These are phyloP conservation scores for Struthio camelus DNA, from an alignment of 2,113 vertebrate genomes.

Conservation along the genomic window DNA sequence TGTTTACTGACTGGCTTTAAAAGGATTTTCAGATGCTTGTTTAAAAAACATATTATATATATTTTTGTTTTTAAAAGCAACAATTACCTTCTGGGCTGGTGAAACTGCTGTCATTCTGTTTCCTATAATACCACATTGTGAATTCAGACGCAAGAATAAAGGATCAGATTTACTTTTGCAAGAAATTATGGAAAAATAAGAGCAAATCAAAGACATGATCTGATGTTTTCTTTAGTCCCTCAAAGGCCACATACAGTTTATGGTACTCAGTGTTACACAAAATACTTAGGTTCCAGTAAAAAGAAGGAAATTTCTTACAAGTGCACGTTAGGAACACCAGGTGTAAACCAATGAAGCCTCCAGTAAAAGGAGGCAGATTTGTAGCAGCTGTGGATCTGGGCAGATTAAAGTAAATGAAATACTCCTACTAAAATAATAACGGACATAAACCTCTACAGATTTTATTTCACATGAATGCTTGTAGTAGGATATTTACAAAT, in stretches of 20 bases:
- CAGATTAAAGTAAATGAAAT: neutral
- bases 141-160: neutral
- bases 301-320: neutral
- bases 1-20: slow-evolving; percentile 14
- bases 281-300: neutral
- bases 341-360: neutral
- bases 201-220: neutral
- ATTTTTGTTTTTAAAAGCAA: no score
- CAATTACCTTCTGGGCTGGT: neutral
- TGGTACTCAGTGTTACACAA: neutral
- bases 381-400: neutral
- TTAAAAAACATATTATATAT: no score
- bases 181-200: neutral
- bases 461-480: neutral
- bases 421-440: neutral
- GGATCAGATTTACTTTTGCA: neutral
- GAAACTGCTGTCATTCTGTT: neutral
- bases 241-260: neutral
- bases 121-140: neutral
- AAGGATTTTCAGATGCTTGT: slow-evolving; percentile 1
- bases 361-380: neutral
- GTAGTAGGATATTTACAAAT: neutral
- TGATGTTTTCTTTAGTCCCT: neutral
- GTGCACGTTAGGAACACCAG: neutral
- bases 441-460: neutral